phyloP scores from a whole-genome alignment of 2,113 vertebrate genomes.

The Strix uralensis region DNA sequence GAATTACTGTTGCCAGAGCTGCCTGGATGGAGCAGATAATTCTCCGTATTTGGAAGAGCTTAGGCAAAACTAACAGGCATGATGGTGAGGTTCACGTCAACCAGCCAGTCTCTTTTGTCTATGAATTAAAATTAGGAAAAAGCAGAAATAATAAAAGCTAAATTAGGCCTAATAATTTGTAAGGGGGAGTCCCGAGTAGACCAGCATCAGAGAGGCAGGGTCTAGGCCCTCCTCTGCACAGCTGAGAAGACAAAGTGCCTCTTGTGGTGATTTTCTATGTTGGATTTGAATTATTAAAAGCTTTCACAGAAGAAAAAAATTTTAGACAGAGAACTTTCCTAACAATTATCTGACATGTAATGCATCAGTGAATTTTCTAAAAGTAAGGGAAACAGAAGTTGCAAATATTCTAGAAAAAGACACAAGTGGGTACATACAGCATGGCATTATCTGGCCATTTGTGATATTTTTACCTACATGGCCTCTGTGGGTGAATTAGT shows the following conservation, averaged over 20 bases:
- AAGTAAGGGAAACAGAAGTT: neutral
- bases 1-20: neutral
- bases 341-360: neutral
- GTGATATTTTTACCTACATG: neutral
- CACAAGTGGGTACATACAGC: rapidly evolving
- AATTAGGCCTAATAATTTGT: neutral
- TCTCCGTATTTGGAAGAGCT: neutral
- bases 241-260: neutral
- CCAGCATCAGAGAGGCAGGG: neutral
- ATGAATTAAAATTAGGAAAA: neutral
- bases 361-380: neutral
- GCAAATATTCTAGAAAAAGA: neutral
- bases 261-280: neutral
- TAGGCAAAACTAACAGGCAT: neutral
- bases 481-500: neutral
- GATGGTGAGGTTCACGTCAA: neutral
- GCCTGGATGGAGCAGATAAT: neutral
- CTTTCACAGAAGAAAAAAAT: neutral
- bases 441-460: neutral
- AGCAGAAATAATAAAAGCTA: neutral
- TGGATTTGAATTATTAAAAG: neutral
- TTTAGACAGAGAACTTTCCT: neutral
- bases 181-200: neutral
- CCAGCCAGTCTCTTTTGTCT: neutral
- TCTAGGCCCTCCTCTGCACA: neutral